Evolutionary conservation across 2,113 vertebrate genomes (phyloP).

Genomic region (Pristiophorus japonicus): DNA sequence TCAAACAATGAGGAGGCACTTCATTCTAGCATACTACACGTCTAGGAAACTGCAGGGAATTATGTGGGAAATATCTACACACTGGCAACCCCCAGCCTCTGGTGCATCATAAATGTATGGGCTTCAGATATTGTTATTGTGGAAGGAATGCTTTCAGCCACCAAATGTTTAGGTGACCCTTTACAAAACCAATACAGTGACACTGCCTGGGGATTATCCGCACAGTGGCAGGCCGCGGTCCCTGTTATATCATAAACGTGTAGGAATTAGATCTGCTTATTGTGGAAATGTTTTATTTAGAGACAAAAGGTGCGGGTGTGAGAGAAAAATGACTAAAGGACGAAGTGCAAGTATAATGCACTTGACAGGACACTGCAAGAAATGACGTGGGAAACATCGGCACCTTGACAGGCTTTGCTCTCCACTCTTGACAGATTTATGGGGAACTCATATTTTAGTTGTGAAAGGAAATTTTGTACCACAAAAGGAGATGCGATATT

Average conservation of each 20-base stretch:
- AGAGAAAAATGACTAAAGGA: conserved; percentile 29
- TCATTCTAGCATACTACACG: conserved; percentile 97
- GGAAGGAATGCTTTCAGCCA: conserved; percentile 31
- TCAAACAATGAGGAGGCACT: conserved; percentile 92
- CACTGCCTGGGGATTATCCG: conserved; percentile 26
- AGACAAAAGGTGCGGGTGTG: conserved; percentile 15
- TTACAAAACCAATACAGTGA: conserved; percentile 31
- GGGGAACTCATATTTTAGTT: conserved; percentile 17
- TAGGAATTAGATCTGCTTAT: conserved; percentile 34
- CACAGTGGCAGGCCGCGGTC: conserved; percentile 25
- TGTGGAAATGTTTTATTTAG: conserved; percentile 34
- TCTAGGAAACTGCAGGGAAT: conserved; percentile 93
- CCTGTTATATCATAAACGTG: conserved; percentile 28
- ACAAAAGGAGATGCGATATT: background rate
- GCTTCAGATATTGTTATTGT: conserved; percentile 37
- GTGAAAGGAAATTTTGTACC: background rate
- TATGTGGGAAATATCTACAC: conserved; percentile 98
- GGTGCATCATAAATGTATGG: conserved; percentile 36
- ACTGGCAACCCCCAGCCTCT: conserved; percentile 44
- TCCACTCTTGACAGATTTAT: conserved; percentile 7
- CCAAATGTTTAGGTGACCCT: conserved; percentile 21
- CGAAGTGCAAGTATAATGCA: conserved; percentile 28
- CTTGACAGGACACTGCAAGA: conserved; percentile 26
- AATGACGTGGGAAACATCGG: conserved; percentile 9
- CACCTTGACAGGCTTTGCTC: background rate